Evolutionary conservation across 2,888 invertebrate species (phyloP).

Genomic region (Alloscopus bannaensis): DNA sequence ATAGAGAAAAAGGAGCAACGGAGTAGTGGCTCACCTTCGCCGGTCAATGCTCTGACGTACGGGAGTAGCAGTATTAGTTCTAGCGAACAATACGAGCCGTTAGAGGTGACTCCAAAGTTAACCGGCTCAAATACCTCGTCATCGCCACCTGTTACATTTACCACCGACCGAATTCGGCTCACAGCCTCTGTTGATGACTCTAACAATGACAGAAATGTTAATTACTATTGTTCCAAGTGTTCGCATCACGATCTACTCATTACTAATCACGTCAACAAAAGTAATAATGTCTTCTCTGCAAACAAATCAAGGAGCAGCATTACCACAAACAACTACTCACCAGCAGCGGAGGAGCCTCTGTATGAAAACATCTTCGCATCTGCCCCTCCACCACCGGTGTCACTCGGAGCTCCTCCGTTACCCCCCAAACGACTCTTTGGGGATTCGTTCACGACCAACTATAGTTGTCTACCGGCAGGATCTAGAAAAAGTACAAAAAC

Average conservation of each 20-base stretch:
- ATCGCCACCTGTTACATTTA: slow-evolving; percentile 47
- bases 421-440: slow-evolving; percentile 61
- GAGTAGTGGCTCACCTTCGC: slow-evolving; percentile 31
- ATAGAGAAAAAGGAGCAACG: slow-evolving; percentile 54
- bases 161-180: slow-evolving; percentile 47
- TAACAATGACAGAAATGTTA: slow-evolving; percentile 39
- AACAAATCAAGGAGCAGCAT: slow-evolving; percentile 25
- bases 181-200: slow-evolving; percentile 47
- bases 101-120: slow-evolving; percentile 19
- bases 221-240: slow-evolving; percentile 58
- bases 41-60: slow-evolving; percentile 28
- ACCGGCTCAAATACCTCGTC: slow-evolving; percentile 16
- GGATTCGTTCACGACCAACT: slow-evolving; percentile 60
- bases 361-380: slow-evolving; percentile 50
- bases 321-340: slow-evolving; percentile 20
- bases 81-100: slow-evolving; percentile 54
- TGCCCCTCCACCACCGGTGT: slow-evolving; percentile 50
- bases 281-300: slow-evolving; percentile 21
- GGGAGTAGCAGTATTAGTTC: neutral
- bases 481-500: slow-evolving; percentile 33
- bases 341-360: slow-evolving; percentile 50
- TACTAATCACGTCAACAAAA: slow-evolving; percentile 29
- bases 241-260: slow-evolving; percentile 40
- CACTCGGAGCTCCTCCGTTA: slow-evolving; percentile 55
- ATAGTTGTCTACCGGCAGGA: slow-evolving; percentile 52